Base-by-base conservation (phyloP, 2,888 invertebrate species). In the Morpho achilles region DNA sequence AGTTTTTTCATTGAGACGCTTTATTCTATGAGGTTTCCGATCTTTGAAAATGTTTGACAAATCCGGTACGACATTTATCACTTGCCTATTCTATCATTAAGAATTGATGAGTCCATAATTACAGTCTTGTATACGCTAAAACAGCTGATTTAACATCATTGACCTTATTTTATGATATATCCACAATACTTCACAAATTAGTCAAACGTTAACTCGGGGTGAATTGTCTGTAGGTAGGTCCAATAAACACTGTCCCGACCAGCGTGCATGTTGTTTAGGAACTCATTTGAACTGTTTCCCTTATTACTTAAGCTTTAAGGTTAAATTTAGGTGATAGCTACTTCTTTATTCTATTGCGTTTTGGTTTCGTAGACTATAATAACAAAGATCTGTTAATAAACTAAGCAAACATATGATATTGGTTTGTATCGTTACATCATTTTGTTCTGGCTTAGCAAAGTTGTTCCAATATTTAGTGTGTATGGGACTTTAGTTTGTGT, bases 121-220 rank as follows among this genome's bases (percentile, higher is more conserved):
- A n/a, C 41, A 53, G 52, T 58, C 59, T 69, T 61, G 64, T 67
- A 43, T 64, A 47, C 41, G 8, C 53, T 58, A 43, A 67, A 83
- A 79, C 82, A 84, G 83, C 84, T 83, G 84, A 82, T 78, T 71
- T 76, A 73, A 72, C 47, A 55, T 62, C 64, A 63, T 60, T 73
- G 73, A 74, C 77, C 71, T 69, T 67, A 66, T 73, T 85, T 87
- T 84, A 87, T 77, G 79, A 76, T 75, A 67, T 76, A 69, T 76
- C 76, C 75, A 83, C 82, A 85, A 81, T 74, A 79, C 84, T 85
- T 88, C 85, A 87, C 89, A 88, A 88, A 89, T 89, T 89, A 89
- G 89, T 86, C 83, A 80, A 84, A 87, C 82, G 88, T 87, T 88
- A 87, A 88, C 82, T 84, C 76, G 69, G 74, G 76, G 76, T 72